phyloP scores from a whole-genome alignment of 2,888 invertebrate species.

The Eupithecia abbreviata region DNA sequence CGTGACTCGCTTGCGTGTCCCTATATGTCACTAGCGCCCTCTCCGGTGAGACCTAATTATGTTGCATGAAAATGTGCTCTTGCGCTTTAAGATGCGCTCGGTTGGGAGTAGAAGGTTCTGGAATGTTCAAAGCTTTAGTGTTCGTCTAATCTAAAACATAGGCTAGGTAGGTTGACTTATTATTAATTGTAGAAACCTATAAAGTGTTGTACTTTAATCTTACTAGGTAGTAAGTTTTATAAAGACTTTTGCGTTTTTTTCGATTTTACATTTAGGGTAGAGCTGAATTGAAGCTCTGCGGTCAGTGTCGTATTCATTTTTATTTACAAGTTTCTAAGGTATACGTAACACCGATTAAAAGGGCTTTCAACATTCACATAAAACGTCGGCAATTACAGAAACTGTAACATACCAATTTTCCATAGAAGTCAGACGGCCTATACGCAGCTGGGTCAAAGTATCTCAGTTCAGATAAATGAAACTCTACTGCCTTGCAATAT shows the following conservation, averaged over 20 bases:
- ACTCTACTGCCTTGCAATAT: not conserved
- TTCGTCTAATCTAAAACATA: too few species aligned
- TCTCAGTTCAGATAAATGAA: conserved; percentile 3
- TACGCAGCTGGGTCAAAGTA: conserved; percentile 13
- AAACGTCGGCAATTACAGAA: conserved; percentile 32
- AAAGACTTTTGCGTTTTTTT: not conserved
- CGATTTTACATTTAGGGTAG: not conserved
- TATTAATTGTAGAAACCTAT: not conserved
- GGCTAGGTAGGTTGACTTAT: too few species aligned
- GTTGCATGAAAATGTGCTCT: conserved; percentile 60
- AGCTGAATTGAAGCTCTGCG: not conserved
- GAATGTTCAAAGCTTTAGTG: not conserved
- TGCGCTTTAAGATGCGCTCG: conserved; percentile 38
- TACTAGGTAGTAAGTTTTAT: not conserved
- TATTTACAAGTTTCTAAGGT: conserved; percentile 14
- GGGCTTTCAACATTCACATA: conserved; percentile 34
- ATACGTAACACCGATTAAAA: conserved; percentile 32
- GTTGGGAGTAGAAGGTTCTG: not conserved
- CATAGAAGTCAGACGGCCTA: conserved; percentile 31
- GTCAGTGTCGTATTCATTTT: not conserved
- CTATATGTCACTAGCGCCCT: conserved; percentile 56
- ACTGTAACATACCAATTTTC: conserved; percentile 41
- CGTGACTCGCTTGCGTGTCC: conserved; percentile 77
- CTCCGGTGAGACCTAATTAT: conserved; percentile 65
- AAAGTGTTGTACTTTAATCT: not conserved